Conservation (phyloP, 2,797 vertebrate species). For the Pogonophryne albipinna region DNA sequence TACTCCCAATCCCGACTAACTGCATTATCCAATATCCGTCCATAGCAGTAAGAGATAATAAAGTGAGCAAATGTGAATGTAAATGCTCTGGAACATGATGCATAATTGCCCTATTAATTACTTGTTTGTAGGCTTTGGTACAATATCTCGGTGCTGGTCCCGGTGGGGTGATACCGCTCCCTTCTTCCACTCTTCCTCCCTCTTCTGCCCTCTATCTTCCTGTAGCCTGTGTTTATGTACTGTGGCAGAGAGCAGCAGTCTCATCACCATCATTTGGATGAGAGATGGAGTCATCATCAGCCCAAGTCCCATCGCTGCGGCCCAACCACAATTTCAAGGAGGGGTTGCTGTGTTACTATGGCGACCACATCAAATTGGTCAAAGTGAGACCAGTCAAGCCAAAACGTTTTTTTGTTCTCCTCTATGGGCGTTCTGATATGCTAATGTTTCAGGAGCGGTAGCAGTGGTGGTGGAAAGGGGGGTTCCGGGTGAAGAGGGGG, state of each 20-base stretch:
- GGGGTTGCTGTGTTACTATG: slow-evolving; percentile 56
- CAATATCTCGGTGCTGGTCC: slow-evolving; percentile 48
- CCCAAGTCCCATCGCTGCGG: slow-evolving; percentile 47
- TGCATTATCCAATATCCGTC: slow-evolving; percentile 60
- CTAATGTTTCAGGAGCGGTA: slow-evolving; percentile 53
- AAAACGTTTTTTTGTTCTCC: slow-evolving; percentile 37
- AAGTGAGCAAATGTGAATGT: slow-evolving; percentile 60
- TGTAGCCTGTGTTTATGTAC: slow-evolving; percentile 55
- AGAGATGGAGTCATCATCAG: slow-evolving; percentile 75
- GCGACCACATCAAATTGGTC: slow-evolving; percentile 63
- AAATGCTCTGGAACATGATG: slow-evolving; percentile 53
- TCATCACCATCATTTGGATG: slow-evolving; percentile 75
- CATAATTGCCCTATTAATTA: slow-evolving; percentile 73
- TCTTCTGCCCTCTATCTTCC: slow-evolving; percentile 46
- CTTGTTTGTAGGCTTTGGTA: slow-evolving; percentile 63
- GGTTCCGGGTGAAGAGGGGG: slow-evolving; percentile 19
- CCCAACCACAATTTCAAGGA: slow-evolving; percentile 34
- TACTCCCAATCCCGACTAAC: slow-evolving; percentile 28
- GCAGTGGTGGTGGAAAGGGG: slow-evolving; percentile 8
- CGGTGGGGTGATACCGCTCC: slow-evolving; percentile 18
- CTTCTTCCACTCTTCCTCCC: neutral
- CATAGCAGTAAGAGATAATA: slow-evolving; percentile 55
- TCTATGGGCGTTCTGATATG: slow-evolving; percentile 50
- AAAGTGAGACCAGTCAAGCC: slow-evolving; percentile 50
- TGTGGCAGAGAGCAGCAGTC: slow-evolving; percentile 62